phyloP scores from a whole-genome alignment of 2,888 invertebrate genomes.

The Ochlodes sylvanus region DNA sequence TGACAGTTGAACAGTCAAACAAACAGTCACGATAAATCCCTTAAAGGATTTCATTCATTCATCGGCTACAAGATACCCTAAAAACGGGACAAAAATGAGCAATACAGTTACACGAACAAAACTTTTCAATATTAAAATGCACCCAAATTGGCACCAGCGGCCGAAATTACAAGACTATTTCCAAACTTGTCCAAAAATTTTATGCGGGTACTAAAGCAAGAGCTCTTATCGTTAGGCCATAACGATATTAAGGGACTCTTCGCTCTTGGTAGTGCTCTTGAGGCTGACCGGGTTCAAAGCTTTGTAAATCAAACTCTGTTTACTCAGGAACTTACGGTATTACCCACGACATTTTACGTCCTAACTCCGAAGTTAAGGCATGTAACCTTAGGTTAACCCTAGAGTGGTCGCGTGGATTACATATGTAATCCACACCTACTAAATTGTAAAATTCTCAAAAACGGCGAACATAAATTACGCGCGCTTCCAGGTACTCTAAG shows the following conservation, averaged over 20 bases:
- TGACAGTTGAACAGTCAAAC: too few species aligned
- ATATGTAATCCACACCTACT: too few species aligned
- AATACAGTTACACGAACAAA: neutral
- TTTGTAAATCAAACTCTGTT: slow-evolving; percentile 48
- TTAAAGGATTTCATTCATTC: too few species aligned
- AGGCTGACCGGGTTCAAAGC: slow-evolving; percentile 51
- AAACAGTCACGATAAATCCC: too few species aligned
- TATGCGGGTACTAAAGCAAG: slow-evolving; percentile 10
- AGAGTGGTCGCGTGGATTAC: too few species aligned
- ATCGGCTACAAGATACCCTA: neutral
- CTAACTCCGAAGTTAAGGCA: neutral
- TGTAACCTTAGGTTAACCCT: too few species aligned
- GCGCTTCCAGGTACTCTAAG: too few species aligned
- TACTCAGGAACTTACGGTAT: slow-evolving; percentile 27
- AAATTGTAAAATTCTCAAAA: too few species aligned
- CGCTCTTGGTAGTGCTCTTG: slow-evolving; percentile 41
- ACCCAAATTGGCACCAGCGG: slow-evolving; percentile 12
- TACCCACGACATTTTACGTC: slow-evolving; percentile 7
- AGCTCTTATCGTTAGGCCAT: slow-evolving; percentile 41
- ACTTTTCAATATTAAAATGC: slow-evolving; percentile 39
- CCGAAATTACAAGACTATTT: slow-evolving; percentile 54
- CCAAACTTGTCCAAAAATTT: slow-evolving; percentile 55
- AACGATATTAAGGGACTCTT: slow-evolving; percentile 28
- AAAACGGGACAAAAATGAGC: neutral
- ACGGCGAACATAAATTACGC: too few species aligned